Percentiles rank a stretch among this genome's conserved stretches.
Conservation (phyloP, 2,797 vertebrate genomes). For the Sciurus vulgaris region DNA sequence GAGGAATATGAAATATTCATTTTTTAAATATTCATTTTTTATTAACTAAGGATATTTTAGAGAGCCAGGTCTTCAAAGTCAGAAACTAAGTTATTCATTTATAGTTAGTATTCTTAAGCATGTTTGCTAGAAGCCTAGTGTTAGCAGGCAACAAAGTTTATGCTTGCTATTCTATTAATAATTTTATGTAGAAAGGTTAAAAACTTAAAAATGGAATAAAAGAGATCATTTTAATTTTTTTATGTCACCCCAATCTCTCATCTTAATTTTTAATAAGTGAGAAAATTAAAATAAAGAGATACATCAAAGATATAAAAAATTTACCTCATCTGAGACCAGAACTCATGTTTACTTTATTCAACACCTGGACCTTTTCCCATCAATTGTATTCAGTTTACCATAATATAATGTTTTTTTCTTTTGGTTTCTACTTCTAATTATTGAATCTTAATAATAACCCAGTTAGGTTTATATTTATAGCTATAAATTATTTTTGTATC, state of each 20-base stretch:
- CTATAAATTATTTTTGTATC: not conserved
- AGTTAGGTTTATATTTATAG: not conserved
- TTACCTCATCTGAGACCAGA: not conserved
- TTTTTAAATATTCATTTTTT: not conserved
- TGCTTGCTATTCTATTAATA: not conserved
- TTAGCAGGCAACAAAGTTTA: not conserved
- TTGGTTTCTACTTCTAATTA: not conserved
- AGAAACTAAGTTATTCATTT: not conserved
- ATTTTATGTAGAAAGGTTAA: not conserved
- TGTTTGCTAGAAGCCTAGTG: not conserved
- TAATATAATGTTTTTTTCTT: conserved; percentile 2
- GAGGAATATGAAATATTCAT: not conserved
- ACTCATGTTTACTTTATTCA: not conserved
- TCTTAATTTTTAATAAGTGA: conserved; percentile 30
- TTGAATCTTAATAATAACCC: not conserved
- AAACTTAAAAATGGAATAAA: not conserved
- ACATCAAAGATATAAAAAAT: not conserved
- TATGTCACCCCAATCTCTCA: not conserved
- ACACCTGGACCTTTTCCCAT: not conserved
- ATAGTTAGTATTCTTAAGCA: not conserved
- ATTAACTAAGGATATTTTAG: not conserved
- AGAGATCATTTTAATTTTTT: not conserved
- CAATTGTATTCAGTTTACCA: conserved; percentile 2
- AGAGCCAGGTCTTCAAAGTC: not conserved
- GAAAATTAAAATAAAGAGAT: not conserved